Evolutionary conservation across 2,113 vertebrate genomes (phyloP).

Genomic region (Pitta sordida): DNA sequence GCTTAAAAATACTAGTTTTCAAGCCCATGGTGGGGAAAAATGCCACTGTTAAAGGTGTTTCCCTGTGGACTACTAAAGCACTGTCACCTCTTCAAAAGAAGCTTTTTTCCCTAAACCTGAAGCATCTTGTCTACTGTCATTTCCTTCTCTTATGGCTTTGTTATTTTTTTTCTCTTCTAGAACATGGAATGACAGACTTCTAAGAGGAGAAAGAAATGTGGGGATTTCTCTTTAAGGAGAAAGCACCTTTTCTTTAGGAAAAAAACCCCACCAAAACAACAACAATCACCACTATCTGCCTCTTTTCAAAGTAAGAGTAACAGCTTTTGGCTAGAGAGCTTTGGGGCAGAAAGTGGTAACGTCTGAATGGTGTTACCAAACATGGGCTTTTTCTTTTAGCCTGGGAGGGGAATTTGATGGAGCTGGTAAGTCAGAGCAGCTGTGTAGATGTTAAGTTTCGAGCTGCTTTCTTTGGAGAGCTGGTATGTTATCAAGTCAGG

Average conservation of each 20-base stretch:
- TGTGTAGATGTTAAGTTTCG: constrained; percentile 35
- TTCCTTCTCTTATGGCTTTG: neutral
- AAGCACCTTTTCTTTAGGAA: neutral
- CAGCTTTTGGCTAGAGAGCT: neutral
- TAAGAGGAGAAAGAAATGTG: neutral
- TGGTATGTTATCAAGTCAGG: constrained; percentile 50
- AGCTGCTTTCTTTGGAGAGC: constrained; percentile 59
- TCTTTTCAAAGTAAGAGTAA: neutral
- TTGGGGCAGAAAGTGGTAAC: neutral
- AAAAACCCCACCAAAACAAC: neutral
- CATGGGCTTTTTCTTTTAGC: constrained; percentile 9
- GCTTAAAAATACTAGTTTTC: neutral
- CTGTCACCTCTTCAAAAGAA: no score
- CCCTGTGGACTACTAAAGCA: neutral
- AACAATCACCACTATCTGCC: neutral
- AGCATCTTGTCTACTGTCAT: neutral
- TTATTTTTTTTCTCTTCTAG: neutral
- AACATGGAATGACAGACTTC: neutral
- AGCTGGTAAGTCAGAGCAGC: constrained; percentile 31
- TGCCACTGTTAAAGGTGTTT: neutral
- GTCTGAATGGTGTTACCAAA: constrained; percentile 25
- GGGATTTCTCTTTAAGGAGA: neutral
- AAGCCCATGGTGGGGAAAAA: neutral
- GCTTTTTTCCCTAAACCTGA: neutral
- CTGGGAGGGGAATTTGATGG: constrained; percentile 38